Percentiles rank a stretch among this genome's conserved stretches.
Evolutionary conservation across 30 jellyfish, hydroid and myxozoan genomes (phyloP).

Genomic region (Aurelia sp.): DNA sequence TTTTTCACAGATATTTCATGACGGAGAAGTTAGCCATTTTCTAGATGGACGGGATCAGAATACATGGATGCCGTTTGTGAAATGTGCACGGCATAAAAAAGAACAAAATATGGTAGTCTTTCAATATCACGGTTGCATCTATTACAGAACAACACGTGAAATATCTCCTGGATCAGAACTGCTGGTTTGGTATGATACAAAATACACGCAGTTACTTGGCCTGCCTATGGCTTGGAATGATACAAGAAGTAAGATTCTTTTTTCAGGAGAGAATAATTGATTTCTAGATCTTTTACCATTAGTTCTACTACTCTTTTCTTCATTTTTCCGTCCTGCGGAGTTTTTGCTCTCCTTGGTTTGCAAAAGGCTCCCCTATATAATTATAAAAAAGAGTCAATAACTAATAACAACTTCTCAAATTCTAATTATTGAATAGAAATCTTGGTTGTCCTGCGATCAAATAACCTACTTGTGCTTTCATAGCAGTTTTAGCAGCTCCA

Average conservation of each 20-base stretch:
- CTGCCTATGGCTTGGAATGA: constrained; percentile 92
- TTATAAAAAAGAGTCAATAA: too few species aligned
- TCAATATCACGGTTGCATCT: constrained; percentile 96
- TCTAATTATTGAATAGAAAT: too few species aligned
- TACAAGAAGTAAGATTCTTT: constrained; percentile 62
- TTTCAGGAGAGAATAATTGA: background rate
- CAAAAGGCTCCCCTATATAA: too few species aligned
- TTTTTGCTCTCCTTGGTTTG: too few species aligned
- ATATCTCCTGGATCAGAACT: constrained; percentile 81
- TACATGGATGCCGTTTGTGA: constrained; percentile 96
- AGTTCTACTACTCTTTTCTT: too few species aligned
- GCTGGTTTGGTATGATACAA: constrained; percentile 94
- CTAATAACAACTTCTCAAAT: too few species aligned
- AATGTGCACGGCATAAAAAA: constrained; percentile 90
- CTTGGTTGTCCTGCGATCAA: too few species aligned
- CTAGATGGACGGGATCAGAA: constrained; percentile 86
- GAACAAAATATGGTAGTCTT: constrained; percentile 96
- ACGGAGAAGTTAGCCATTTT: constrained; percentile 96
- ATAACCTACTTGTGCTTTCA: too few species aligned
- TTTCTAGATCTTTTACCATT: too few species aligned
- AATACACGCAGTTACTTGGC: constrained; percentile 93
- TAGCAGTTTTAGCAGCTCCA: too few species aligned
- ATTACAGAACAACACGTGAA: constrained; percentile 88
- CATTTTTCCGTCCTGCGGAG: too few species aligned
- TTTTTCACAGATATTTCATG: constrained; percentile 80